A percentile compares a stretch with the other conserved stretches of the same genome.
These are phyloP conservation scores for Trichechus manatus DNA, from an alignment of 2,113 vertebrate genomes.

Conservation along the genomic window DNA sequence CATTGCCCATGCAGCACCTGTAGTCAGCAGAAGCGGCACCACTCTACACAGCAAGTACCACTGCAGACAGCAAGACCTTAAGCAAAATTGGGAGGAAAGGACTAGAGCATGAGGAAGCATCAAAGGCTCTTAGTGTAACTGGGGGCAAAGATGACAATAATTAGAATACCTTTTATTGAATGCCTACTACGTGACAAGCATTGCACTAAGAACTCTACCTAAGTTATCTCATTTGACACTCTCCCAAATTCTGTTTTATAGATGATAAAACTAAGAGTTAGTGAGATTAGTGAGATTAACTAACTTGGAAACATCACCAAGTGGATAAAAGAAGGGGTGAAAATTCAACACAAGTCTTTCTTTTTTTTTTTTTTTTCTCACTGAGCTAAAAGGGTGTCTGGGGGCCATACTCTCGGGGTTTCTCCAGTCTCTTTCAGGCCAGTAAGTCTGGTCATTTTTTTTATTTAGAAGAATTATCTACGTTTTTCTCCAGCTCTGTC, in stretches of 20 bases:
- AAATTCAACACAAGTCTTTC: neutral
- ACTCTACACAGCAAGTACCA: no score
- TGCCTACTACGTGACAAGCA: neutral
- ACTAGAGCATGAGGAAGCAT: neutral
- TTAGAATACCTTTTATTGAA: no score
- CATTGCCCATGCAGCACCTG: neutral
- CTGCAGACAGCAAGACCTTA: neutral
- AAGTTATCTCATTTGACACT: neutral
- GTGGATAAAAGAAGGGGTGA: neutral
- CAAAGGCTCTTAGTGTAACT: neutral
- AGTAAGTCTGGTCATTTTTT: no score
- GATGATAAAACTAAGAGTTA: neutral
- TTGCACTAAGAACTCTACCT: neutral
- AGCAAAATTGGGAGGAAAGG: neutral
- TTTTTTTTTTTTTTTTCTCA: no score
- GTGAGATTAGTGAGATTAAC: neutral
- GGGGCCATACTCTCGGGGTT: no score
- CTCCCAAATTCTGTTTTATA: neutral
- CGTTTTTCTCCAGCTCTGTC: no score
- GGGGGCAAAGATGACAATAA: neutral
- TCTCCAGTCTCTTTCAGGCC: no score
- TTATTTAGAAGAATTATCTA: no score
- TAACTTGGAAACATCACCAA: neutral
- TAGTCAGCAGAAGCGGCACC: neutral
- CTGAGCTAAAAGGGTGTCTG: no score